Evolutionary conservation across 2,113 vertebrate species (phyloP).

Genomic region (Zootoca vivipara): DNA sequence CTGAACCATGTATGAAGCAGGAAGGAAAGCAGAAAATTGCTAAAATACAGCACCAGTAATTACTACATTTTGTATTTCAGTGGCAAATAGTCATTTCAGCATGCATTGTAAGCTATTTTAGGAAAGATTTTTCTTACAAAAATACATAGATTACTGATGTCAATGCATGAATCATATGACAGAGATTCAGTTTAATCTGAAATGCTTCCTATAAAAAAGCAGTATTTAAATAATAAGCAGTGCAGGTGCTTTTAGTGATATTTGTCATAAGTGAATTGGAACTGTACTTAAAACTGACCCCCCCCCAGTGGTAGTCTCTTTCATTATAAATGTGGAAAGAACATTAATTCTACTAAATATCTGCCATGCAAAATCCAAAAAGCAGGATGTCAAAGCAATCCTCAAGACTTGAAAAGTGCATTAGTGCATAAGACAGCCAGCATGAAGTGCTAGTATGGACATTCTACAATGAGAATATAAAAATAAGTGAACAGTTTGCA

Average conservation of each 20-base stretch:
- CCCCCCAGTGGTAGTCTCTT: constrained; percentile 48
- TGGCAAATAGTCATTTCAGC: constrained; percentile 54
- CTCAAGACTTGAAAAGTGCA: constrained; percentile 58
- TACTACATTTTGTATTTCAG: constrained; percentile 56
- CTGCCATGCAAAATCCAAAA: constrained; percentile 72
- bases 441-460: constrained; percentile 47
- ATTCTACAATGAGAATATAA: constrained; percentile 47
- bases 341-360: constrained; percentile 60
- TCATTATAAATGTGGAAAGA: constrained; percentile 56
- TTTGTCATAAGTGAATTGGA: constrained; percentile 63
- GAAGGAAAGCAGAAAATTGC: constrained; percentile 10
- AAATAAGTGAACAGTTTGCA: constrained; percentile 40
- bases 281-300: constrained; percentile 63
- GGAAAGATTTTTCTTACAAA: constrained; percentile 48
- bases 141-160: constrained; percentile 66
- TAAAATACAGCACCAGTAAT: constrained; percentile 14
- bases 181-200: constrained; percentile 58
- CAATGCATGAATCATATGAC: constrained; percentile 60
- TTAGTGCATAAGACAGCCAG: constrained; percentile 66
- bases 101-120: constrained; percentile 49
- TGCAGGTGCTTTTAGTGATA: constrained; percentile 55
- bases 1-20: constrained; percentile 35
- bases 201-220: constrained; percentile 54
- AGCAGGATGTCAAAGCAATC: constrained; percentile 68
- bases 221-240: constrained; percentile 59